A percentile compares a stretch with the other conserved stretches of the same genome.
Evolutionary conservation across 2,888 invertebrate species (phyloP).

Genomic region (Dasypogon diadema): DNA sequence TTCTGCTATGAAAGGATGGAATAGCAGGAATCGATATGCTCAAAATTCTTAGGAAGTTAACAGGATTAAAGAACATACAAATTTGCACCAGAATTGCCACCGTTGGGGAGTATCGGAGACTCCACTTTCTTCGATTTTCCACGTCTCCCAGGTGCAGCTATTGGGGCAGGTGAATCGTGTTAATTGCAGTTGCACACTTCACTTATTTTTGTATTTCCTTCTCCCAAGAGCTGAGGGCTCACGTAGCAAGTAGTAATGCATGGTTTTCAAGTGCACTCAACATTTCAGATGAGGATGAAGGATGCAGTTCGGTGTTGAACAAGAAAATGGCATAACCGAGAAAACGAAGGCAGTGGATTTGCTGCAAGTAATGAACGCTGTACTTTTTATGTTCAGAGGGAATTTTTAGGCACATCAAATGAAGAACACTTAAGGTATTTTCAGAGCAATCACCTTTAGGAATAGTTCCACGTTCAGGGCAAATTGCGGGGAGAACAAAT

Average conservation of each 20-base stretch:
- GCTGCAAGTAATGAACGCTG: slow-evolving; percentile 41
- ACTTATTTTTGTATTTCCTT: slow-evolving; percentile 44
- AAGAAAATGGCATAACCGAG: neutral
- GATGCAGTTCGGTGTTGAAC: neutral
- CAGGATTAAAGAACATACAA: neutral
- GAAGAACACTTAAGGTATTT: slow-evolving; percentile 3
- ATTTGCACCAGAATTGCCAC: neutral
- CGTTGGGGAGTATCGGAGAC: too few relatives aligned
- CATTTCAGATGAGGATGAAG: too few relatives aligned
- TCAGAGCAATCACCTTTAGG: slow-evolving; percentile 38
- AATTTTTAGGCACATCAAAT: slow-evolving; percentile 21
- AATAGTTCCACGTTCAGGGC: slow-evolving; percentile 26
- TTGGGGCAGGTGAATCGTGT: slow-evolving; percentile 42
- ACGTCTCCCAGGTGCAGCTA: slow-evolving; percentile 2
- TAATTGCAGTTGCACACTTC: slow-evolving; percentile 42
- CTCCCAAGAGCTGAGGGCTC: neutral
- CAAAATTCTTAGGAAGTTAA: neutral
- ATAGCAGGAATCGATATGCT: neutral
- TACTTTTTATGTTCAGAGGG: slow-evolving; percentile 1
- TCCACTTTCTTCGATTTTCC: too few relatives aligned
- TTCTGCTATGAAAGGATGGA: neutral
- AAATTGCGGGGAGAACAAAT: neutral
- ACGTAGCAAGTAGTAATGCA: neutral
- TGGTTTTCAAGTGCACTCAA: neutral
- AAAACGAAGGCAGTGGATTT: slow-evolving; percentile 20